phyloP scores from a whole-genome alignment of 2,797 vertebrate genomes.

The Sebastes miniatus region DNA sequence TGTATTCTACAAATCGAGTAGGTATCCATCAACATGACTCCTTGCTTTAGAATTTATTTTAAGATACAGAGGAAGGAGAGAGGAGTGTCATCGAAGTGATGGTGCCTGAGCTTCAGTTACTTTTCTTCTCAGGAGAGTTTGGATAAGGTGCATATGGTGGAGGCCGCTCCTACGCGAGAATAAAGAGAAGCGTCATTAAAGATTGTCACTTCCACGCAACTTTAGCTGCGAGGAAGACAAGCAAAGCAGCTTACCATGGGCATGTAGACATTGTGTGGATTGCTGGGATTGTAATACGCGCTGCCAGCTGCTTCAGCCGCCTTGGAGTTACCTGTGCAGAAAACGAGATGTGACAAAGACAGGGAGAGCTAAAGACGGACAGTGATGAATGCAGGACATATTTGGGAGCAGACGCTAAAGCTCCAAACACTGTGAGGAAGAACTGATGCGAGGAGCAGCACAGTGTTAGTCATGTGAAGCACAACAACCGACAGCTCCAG shows the following conservation, averaged over 20 bases:
- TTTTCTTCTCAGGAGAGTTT: conserved; percentile 88
- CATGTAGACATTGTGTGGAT: conserved; percentile 94
- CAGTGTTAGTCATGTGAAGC: conserved; percentile 28
- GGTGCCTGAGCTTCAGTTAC: conserved; percentile 63
- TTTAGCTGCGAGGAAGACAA: not conserved
- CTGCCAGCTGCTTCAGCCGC: conserved; percentile 88
- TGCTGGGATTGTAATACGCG: conserved; percentile 90
- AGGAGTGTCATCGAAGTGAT: conserved; percentile 36
- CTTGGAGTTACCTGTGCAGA: conserved; percentile 80
- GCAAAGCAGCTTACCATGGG: conserved; percentile 83
- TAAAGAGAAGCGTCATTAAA: not conserved
- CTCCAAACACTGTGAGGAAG: conserved; percentile 7
- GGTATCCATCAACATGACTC: not conserved
- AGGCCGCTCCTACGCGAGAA: conserved; percentile 84
- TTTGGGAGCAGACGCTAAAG: conserved; percentile 31
- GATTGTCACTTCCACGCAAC: not conserved
- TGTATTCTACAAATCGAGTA: conserved; percentile 5
- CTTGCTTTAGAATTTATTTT: conserved; percentile 37
- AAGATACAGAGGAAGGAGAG: conserved; percentile 34
- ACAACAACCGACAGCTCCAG: conserved; percentile 42
- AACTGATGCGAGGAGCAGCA: conserved; percentile 14
- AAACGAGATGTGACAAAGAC: conserved; percentile 29
- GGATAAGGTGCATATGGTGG: conserved; percentile 88
- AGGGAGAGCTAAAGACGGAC: conserved; percentile 6
- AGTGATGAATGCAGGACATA: conserved; percentile 8